Percentiles rank a stretch among this genome's conserved stretches.
Evolutionary conservation across 2,888 invertebrate species (phyloP).

Genomic region (Euplagia quadripunctaria): DNA sequence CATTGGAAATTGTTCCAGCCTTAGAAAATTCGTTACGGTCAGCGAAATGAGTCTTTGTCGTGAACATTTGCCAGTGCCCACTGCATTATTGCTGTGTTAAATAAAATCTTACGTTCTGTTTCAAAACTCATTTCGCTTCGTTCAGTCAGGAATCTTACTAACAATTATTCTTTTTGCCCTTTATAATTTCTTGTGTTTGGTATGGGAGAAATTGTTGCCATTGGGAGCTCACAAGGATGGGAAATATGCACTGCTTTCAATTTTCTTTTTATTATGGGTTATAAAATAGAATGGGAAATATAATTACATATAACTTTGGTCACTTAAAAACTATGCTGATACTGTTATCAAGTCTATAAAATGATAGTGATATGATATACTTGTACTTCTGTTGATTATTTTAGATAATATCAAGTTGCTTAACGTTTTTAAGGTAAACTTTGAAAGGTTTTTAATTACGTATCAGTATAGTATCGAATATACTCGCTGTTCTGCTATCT

Average conservation of each 20-base stretch:
- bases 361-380: too few species aligned
- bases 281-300: neutral
- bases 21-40: slow-evolving; percentile 33
- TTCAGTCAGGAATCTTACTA: slow-evolving; percentile 12
- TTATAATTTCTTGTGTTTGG: neutral
- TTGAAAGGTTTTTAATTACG: neutral
- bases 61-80: slow-evolving; percentile 18
- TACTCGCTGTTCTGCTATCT: too few species aligned
- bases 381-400: neutral
- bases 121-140: slow-evolving; percentile 14
- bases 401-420: neutral
- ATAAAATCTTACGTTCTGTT: neutral
- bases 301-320: neutral
- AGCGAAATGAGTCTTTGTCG: slow-evolving; percentile 32
- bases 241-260: slow-evolving; percentile 11
- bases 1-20: slow-evolving; percentile 32
- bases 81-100: neutral
- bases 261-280: slow-evolving; percentile 2
- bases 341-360: too few species aligned
- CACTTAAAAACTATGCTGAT: neutral
- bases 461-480: neutral
- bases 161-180: slow-evolving; percentile 1
- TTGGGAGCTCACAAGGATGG: neutral
- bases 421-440: neutral
- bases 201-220: neutral